Conservation (phyloP, 2,113 vertebrate species). For the Felis catus region DNA sequence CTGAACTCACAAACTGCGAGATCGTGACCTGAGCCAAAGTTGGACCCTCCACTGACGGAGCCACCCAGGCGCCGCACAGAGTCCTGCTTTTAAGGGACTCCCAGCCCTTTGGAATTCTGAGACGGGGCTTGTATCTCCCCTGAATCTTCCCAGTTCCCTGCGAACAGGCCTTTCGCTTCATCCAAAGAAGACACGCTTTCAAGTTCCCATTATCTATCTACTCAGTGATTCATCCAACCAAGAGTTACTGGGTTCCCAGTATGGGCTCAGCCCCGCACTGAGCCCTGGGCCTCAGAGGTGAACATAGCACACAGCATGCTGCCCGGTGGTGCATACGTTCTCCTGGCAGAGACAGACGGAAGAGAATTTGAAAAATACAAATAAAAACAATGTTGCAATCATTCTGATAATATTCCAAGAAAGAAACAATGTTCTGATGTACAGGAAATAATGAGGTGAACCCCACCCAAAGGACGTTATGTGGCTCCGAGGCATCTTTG, state of each 20-base stretch:
- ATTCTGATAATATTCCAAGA: background rate
- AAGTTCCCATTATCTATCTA: background rate
- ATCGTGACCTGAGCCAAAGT: too few species aligned
- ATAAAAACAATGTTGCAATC: background rate
- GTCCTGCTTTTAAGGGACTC: background rate
- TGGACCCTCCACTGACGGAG: too few species aligned
- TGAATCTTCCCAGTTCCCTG: background rate
- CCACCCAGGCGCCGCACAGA: too few species aligned
- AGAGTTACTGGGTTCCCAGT: background rate
- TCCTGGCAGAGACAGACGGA: background rate
- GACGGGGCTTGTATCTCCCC: background rate
- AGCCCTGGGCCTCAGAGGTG: background rate
- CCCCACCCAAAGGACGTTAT: background rate
- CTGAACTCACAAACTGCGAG: too few species aligned
- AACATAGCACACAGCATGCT: too few species aligned
- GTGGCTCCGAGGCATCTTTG: background rate
- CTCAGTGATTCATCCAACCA: background rate
- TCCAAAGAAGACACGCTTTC: background rate
- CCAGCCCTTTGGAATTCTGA: background rate
- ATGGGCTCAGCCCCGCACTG: background rate
- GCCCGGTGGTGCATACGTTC: background rate
- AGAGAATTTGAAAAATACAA: background rate
- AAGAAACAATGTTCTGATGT: background rate
- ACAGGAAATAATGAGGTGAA: background rate
- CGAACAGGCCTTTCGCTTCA: background rate